Conservation (phyloP, 2,888 invertebrate species). For the Drosophila acutilabella region DNA sequence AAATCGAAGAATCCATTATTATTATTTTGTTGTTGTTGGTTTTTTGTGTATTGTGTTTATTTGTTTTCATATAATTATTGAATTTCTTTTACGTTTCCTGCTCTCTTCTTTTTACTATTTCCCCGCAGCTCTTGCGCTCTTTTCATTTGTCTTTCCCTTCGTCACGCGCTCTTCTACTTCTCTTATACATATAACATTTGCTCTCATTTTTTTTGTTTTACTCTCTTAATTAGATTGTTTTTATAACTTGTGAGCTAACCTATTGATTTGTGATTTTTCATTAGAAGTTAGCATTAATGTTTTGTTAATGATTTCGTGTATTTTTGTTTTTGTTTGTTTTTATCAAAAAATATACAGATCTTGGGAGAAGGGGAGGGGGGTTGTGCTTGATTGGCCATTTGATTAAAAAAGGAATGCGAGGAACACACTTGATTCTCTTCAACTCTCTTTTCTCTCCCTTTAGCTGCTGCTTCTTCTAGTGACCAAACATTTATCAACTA, state of each 20-base stretch:
- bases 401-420: constrained; percentile 59
- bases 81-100: constrained; percentile 27
- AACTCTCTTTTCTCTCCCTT: constrained; percentile 2
- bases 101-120: constrained; percentile 29
- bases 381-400: constrained; percentile 25
- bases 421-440: constrained; percentile 42
- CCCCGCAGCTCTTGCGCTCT: constrained; percentile 55
- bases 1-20: constrained; percentile 81
- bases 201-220: constrained; percentile 25
- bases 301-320: too few relatives aligned
- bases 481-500: constrained; percentile 10
- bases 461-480: too few relatives aligned
- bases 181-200: constrained; percentile 74
- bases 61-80: constrained; percentile 28
- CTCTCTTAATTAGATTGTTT: constrained; percentile 49
- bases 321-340: background rate
- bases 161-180: constrained; percentile 13
- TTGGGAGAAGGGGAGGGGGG: constrained; percentile 14
- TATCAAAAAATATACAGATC: constrained; percentile 71
- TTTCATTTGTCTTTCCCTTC: constrained; percentile 1
- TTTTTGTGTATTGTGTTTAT: constrained; percentile 29
- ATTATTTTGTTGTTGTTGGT: constrained; percentile 49
- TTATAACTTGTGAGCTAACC: constrained; percentile 58
- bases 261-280: constrained; percentile 62
- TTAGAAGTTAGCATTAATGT: constrained; percentile 42